Evolutionary conservation across 1,140 invertebrate genomes (phyloP), one percentile per base, ranked within the genome.

Genomic region (Bombus picipes): DNA sequence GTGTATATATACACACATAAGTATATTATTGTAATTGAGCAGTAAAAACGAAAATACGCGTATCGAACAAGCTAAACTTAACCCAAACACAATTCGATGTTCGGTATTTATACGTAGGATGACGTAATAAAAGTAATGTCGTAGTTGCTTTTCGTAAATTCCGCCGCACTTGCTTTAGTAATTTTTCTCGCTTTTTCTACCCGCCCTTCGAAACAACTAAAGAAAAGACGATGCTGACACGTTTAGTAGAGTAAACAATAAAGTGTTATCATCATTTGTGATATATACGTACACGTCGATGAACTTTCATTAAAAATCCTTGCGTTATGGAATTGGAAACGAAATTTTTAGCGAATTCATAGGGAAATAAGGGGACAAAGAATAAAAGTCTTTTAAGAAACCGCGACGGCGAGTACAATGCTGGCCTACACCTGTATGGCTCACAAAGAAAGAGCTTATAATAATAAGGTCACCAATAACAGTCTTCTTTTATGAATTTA

Each of bases 71-170:
- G 34, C 34, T 68, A 68, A 68, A 37, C 66, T 68, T 68, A 68
- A 68, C 15, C 65, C 32, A 68, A 68, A 34, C 78, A 68, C 72
- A 47, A 75, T 76, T 65, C 34, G 72, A 71, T 89, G 81, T 85
- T 86, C 73, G 81, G 81, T 87, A 62, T 90, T 87, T 90, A 87
- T 83, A 89, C 76, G 68, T 90, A 89, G 88, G 71, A 83, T 81
- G 77, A 87, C 83, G 81, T 89, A 90, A 90, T 90, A 87, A 81
- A 90, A 90, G 47, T 90, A 87, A 90, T 87, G 66, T 89, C 84
- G 79, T 89, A 89, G 70, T 53, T 87, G 88, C 81, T 83, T 87
- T 89, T 89, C 85, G 79, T 89, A 87, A 87, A 71, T 86, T 66
- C 18, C 85, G 77, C 87, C 81, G 70, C 73, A 88, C 75, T 85